These are phyloP conservation scores for Portunus trituberculatus DNA, from an alignment of 1,140 invertebrate species.

Conservation along the genomic window DNA sequence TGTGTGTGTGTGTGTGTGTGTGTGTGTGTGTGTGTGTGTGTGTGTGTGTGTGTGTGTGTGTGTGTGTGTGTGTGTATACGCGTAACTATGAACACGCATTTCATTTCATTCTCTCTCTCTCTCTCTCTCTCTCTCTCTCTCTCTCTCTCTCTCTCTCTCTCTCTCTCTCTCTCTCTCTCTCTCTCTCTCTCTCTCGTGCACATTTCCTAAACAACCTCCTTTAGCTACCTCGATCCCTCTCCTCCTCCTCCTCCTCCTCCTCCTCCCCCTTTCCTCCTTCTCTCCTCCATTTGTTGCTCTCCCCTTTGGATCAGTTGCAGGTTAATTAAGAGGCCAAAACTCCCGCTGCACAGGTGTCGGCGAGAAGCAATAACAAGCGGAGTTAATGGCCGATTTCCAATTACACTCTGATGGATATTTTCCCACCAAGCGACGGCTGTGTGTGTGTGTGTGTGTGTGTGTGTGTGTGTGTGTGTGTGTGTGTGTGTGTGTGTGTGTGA, in stretches of 20 bases:
- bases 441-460: slow-evolving; percentile 18
- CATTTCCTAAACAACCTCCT: no score
- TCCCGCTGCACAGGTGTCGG: neutral
- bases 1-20: no score
- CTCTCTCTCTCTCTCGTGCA: neutral
- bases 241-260: no score
- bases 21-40: no score
- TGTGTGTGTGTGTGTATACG: no score
- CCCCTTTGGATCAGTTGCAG: slow-evolving; percentile 11
- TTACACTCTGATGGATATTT: slow-evolving; percentile 3
- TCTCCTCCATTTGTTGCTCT: neutral
- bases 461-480: slow-evolving; percentile 20
- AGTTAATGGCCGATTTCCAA: slow-evolving; percentile 10
- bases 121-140: neutral
- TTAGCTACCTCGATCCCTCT: neutral
- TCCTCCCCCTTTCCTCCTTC: neutral
- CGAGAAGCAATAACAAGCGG: neutral
- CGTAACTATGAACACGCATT: no score
- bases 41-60: no score
- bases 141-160: neutral
- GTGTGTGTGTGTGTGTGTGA: neutral
- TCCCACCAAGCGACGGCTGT: neutral
- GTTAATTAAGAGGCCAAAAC: slow-evolving; percentile 14
- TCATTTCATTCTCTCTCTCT: neutral
- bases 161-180: neutral